Evolutionary conservation across 2,113 vertebrate species (phyloP), one percentile per base, ranked within the genome.

Genomic region (Gadus macrocephalus): DNA sequence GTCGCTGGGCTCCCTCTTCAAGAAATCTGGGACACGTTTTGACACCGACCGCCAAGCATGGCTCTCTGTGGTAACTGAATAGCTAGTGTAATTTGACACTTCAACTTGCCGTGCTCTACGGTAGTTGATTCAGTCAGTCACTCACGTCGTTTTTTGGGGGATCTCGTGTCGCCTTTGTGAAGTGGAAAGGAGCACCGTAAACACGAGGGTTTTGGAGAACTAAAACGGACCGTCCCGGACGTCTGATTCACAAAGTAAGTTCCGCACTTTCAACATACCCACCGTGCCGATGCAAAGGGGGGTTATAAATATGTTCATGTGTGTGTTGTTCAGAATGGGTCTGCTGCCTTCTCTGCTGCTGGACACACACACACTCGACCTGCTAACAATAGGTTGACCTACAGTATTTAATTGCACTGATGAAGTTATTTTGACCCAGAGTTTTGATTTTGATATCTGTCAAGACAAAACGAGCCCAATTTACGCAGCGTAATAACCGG

Each of bases 31-130:
- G 86, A 84, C 96, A 88, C 81, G 82, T 96, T 98, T 98, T 98
- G 86, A 58, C 31, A 71, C 69, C 91, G 88, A 83, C 96, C 94
- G 84, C 86, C 77, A 83, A 90, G 94, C 95, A 89, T 92, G 93
- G 94, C 95, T 93, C 31, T 35, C 93, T 93, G 90, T 94, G 95
- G 95, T 96, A 96, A 96, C 95, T 94, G 95, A 97, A 96, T 95
- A 95, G 96, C 95, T 95, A 93, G 92, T 98, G 96, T 98, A 98
- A 98, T 96, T 91, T 96, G 96, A 98, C 96, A 97, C 96, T 98
- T 95, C 96, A 98, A 98, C 95, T 98, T 97, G 96, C 96, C 93
- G 92, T 92, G 95, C 96, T 95, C 93, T 90, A 93, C 93, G 95
- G 93, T 94, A 96, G 95, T 97, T 96, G 95, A 96, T 96, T 95